phyloP scores from a whole-genome alignment of 2,113 vertebrate species.

The Eretmochelys imbricata region DNA sequence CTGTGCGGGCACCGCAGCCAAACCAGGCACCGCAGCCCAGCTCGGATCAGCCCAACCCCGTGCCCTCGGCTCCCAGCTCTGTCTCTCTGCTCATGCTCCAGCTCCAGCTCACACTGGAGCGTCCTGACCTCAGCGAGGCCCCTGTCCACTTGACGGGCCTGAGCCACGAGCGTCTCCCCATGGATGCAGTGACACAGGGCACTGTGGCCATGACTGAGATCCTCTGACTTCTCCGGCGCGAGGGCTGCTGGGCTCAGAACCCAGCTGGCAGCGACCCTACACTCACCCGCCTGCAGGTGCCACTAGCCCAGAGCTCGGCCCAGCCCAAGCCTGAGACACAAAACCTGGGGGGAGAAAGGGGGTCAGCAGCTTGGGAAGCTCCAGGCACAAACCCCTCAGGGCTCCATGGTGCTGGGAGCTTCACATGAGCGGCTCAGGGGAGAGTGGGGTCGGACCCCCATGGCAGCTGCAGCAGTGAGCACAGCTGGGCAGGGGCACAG shows the following conservation, averaged over 20 bases:
- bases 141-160: neutral
- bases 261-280: neutral
- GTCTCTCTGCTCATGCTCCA: neutral
- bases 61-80: neutral
- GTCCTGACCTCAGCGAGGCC: neutral
- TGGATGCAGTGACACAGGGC: neutral
- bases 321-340: neutral
- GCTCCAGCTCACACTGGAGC: neutral
- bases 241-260: neutral
- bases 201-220: neutral
- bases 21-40: neutral
- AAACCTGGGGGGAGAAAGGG: neutral
- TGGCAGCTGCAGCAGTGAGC: neutral
- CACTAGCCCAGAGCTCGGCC: neutral
- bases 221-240: neutral
- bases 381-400: neutral
- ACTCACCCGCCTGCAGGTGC: neutral
- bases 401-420: neutral
- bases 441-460: neutral
- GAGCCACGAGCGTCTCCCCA: neutral
- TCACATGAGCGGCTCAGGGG: neutral
- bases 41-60: rapidly evolving
- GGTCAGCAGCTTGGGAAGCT: neutral
- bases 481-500: neutral
- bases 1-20: neutral